These are phyloP conservation scores for Serranus cabrilla DNA, from an alignment of 2,797 vertebrate genomes.

Conservation along the genomic window DNA sequence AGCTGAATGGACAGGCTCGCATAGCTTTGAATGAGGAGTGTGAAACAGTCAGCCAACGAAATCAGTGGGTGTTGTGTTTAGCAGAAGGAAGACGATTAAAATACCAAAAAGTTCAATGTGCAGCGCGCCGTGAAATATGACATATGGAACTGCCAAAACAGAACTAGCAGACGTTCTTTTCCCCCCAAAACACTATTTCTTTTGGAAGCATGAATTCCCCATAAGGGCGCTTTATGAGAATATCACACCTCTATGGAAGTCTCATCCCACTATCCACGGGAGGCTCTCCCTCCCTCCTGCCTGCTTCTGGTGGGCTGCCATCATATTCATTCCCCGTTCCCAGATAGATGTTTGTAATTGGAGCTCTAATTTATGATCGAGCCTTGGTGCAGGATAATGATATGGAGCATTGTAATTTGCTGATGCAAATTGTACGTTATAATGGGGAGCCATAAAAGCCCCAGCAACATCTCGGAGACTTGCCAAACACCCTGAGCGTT, in stretches of 20 bases:
- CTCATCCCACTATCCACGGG: slow-evolving; percentile 76
- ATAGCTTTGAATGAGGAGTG: slow-evolving; percentile 57
- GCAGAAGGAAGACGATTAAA: slow-evolving; percentile 71
- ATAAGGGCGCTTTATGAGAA: slow-evolving; percentile 74
- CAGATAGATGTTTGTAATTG: slow-evolving; percentile 88
- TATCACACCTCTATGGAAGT: slow-evolving; percentile 76
- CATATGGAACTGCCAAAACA: slow-evolving; percentile 67
- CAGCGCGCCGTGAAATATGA: slow-evolving; percentile 55
- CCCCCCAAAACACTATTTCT: slow-evolving; percentile 42
- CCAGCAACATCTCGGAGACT: slow-evolving; percentile 85
- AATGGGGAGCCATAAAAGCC: slow-evolving; percentile 88
- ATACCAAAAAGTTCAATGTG: slow-evolving; percentile 67
- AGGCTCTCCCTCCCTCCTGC: slow-evolving; percentile 67
- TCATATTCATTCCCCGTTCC: slow-evolving; percentile 75
- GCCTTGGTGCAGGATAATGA: slow-evolving; percentile 86
- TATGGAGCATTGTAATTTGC: slow-evolving; percentile 90
- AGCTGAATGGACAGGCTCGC: slow-evolving; percentile 60
- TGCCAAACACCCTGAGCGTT: slow-evolving; percentile 89
- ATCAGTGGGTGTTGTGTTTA: slow-evolving; percentile 62
- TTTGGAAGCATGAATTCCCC: slow-evolving; percentile 61
- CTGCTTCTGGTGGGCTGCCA: slow-evolving; percentile 75
- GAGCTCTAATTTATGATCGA: slow-evolving; percentile 89
- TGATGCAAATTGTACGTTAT: slow-evolving; percentile 90
- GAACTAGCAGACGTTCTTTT: slow-evolving; percentile 55
- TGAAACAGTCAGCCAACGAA: slow-evolving; percentile 64